These are phyloP conservation scores for Rhinichthys klamathensis DNA, from an alignment of 2,113 vertebrate species.

Conservation along the genomic window DNA sequence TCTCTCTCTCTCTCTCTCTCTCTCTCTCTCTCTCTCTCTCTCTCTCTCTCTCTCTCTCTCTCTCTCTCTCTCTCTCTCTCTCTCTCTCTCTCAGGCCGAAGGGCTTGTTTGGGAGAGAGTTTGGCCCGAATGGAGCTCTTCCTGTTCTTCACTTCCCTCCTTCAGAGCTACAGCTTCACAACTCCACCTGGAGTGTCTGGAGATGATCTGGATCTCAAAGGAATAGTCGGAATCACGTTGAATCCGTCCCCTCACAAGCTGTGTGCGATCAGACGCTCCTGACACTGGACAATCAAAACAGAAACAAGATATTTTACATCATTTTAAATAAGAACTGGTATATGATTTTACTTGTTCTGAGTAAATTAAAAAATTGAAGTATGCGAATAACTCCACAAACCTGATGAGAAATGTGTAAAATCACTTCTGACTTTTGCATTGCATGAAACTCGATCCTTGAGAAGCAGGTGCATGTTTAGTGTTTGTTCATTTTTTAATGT, in stretches of 20 bases:
- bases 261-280: constrained; percentile 59
- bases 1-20: too few species aligned
- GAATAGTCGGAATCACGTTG: constrained; percentile 57
- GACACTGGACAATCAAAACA: neutral
- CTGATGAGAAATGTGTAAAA: too few species aligned
- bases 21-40: too few species aligned
- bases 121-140: constrained; percentile 83
- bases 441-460: neutral
- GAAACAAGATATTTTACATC: neutral
- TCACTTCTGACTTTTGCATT: neutral
- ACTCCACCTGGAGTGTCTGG: constrained; percentile 72
- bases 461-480: neutral
- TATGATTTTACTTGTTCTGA: neutral
- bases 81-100: constrained; percentile 65
- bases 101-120: constrained; percentile 75
- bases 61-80: neutral
- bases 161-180: constrained; percentile 77
- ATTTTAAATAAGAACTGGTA: neutral
- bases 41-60: too few species aligned
- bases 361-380: neutral
- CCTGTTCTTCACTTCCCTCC: constrained; percentile 77
- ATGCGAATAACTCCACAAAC: neutral
- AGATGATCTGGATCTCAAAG: constrained; percentile 76
- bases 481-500: too few species aligned
- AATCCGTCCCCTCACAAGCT: constrained; percentile 61